These are phyloP conservation scores for Oxygymnocypris stewartii DNA, from an alignment of 2,113 vertebrate genomes.

Conservation along the genomic window DNA sequence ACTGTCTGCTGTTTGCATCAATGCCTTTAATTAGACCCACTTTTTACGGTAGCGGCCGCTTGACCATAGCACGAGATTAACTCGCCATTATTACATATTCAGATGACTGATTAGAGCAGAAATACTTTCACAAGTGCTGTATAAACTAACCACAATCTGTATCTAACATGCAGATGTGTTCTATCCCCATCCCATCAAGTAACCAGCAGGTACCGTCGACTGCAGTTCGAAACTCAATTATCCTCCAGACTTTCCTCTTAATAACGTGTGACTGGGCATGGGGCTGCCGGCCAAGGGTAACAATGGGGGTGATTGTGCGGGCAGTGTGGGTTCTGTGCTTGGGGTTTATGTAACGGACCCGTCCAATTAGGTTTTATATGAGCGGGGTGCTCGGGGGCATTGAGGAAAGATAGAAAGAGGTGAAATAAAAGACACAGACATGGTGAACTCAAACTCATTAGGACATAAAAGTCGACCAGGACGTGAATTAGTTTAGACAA, in stretches of 20 bases:
- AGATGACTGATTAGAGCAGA: constrained; percentile 28
- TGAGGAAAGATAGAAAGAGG: neutral
- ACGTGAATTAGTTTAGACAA: neutral
- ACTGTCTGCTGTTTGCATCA: constrained; percentile 30
- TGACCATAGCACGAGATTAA: constrained; percentile 16
- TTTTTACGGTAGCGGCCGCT: neutral
- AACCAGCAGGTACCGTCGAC: constrained; percentile 53
- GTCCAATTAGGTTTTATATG: constrained; percentile 13
- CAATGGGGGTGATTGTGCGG: constrained; percentile 54
- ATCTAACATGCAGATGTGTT: neutral
- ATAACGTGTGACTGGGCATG: constrained; percentile 51
- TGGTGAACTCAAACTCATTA: neutral
- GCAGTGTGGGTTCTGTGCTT: constrained; percentile 10
- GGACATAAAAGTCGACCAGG: neutral
- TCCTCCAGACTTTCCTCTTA: constrained; percentile 39
- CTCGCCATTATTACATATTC: constrained; percentile 4
- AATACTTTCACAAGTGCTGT: neutral
- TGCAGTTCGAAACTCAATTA: constrained; percentile 29
- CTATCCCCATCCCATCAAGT: constrained; percentile 36
- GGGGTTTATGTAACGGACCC: constrained; percentile 52
- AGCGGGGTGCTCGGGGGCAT: neutral
- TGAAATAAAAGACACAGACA: constrained; percentile 9
- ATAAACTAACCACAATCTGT: constrained; percentile 9
- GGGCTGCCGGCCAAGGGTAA: constrained; percentile 39
- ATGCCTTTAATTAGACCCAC: constrained; percentile 30